phyloP scores from a whole-genome alignment of 2,797 vertebrate species.

The Diplodus sargus region DNA sequence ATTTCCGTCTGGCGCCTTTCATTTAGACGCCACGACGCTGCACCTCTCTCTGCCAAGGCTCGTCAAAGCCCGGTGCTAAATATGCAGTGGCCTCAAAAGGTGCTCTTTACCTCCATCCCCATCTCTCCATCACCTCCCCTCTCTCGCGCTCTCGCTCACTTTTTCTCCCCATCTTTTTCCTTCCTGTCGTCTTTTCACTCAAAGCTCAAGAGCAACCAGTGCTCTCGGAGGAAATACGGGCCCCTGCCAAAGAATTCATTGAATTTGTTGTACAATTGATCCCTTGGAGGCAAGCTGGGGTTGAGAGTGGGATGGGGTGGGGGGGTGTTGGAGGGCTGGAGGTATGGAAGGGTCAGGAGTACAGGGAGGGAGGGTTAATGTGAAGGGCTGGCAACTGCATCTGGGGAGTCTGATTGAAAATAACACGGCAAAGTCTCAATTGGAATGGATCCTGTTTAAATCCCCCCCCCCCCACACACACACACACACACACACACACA shows the following conservation, averaged over 20 bases:
- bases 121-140: neutral
- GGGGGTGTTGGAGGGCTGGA: constrained; percentile 7
- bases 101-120: constrained; percentile 21
- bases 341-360: constrained; percentile 59
- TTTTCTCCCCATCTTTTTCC: constrained; percentile 32
- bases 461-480: constrained; percentile 19
- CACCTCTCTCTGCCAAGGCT: constrained; percentile 69
- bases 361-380: constrained; percentile 72
- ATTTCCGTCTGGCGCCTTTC: constrained; percentile 83
- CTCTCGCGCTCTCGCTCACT: constrained; percentile 15
- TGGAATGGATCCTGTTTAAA: constrained; percentile 67
- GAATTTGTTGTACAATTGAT: constrained; percentile 82
- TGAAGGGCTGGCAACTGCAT: constrained; percentile 63
- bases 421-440: constrained; percentile 76
- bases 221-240: constrained; percentile 81
- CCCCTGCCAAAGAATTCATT: constrained; percentile 80
- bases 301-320: constrained; percentile 40
- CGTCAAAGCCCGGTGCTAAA: constrained; percentile 69
- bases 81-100: constrained; percentile 65
- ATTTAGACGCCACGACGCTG: constrained; percentile 71
- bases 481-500: neutral
- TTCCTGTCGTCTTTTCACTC: constrained; percentile 56
- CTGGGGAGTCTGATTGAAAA: constrained; percentile 78
- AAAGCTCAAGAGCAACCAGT: constrained; percentile 69
- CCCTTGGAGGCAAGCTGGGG: constrained; percentile 69